Evolutionary conservation across 2,113 vertebrate genomes (phyloP).

Genomic region (Plectropomus leopardus): DNA sequence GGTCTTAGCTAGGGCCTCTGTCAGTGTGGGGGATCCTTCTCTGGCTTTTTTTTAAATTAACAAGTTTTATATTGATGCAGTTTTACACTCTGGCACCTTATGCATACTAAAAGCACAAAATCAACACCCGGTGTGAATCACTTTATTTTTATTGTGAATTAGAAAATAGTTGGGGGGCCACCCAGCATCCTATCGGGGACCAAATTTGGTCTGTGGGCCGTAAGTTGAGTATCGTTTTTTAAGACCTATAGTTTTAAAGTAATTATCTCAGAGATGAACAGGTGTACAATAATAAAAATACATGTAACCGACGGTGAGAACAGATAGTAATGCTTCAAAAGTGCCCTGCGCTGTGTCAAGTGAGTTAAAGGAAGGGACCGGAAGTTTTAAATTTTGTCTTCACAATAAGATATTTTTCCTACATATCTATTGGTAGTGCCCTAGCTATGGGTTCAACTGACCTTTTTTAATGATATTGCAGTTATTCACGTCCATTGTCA

Average conservation of each 20-base stretch:
- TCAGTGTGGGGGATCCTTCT: too few species aligned
- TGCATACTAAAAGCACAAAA: too few species aligned
- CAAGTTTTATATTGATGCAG: too few species aligned
- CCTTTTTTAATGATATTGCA: not conserved
- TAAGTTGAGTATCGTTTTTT: too few species aligned
- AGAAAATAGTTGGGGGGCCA: too few species aligned
- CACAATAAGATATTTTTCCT: conserved; percentile 45
- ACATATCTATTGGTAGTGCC: accelerated
- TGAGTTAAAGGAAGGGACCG: not conserved
- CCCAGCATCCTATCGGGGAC: too few species aligned
- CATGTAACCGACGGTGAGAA: not conserved
- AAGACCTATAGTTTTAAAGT: not conserved
- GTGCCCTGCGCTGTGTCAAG: not conserved
- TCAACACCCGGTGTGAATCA: too few species aligned
- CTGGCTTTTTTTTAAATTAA: too few species aligned
- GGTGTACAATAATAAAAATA: not conserved
- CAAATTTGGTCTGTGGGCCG: too few species aligned
- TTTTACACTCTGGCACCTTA: too few species aligned
- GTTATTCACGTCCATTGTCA: accelerated
- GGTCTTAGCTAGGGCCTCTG: too few species aligned
- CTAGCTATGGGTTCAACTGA: accelerated
- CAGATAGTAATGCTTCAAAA: not conserved
- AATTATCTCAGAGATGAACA: not conserved
- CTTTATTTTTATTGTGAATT: too few species aligned
- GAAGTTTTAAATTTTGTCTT: conserved; percentile 2